Evolutionary conservation across 2,113 vertebrate genomes (phyloP).

Genomic region (Trichechus manatus): DNA sequence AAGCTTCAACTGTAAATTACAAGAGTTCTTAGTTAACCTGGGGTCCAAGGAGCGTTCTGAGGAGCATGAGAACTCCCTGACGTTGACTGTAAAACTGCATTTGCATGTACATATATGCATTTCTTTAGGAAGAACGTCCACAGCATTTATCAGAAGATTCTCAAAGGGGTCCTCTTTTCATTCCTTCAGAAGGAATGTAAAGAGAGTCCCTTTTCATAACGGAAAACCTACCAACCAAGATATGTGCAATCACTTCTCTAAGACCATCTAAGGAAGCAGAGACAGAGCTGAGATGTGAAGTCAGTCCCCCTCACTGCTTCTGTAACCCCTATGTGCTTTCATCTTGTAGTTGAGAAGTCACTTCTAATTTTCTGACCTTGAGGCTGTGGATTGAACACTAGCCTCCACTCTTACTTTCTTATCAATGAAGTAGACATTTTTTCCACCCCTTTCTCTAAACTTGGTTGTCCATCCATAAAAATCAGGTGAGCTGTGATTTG

Average conservation of each 20-base stretch:
- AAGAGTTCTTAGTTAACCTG: not conserved
- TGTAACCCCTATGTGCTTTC: not conserved
- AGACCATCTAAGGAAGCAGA: not conserved
- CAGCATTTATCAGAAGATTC: conserved; percentile 31
- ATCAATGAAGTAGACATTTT: not conserved
- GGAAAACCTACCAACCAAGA: not conserved
- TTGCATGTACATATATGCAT: not conserved
- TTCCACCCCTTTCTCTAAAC: not conserved
- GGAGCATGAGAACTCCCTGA: not conserved
- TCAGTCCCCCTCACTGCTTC: not conserved
- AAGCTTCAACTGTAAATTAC: not conserved
- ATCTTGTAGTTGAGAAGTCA: not conserved
- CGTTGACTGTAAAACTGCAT: not conserved
- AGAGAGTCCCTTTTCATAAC: not conserved
- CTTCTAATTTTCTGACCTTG: not conserved
- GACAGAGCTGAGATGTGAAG: not conserved
- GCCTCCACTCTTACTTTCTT: not conserved
- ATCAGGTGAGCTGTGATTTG: not conserved
- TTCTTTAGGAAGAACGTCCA: not conserved
- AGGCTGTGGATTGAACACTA: not conserved
- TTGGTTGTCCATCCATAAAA: not conserved
- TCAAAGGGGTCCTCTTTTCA: not conserved
- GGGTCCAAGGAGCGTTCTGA: not conserved
- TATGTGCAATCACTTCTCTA: not conserved
- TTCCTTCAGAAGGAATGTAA: not conserved